Base-by-base conservation (phyloP, 2,888 invertebrate genomes). In the Tetheella fluctuosa region DNA sequence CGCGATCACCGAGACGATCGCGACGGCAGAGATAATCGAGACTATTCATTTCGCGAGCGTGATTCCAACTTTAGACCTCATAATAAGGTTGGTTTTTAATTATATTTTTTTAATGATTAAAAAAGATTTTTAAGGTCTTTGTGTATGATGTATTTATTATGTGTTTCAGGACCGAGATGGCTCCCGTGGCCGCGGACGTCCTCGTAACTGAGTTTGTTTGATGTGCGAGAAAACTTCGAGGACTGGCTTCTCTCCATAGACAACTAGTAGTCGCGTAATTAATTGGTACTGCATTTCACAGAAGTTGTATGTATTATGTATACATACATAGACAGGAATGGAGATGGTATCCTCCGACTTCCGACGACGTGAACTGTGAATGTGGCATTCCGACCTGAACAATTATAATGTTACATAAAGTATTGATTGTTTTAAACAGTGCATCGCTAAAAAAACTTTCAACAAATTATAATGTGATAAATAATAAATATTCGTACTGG, bases 171-270 rank as follows among this genome's bases (percentile, higher is more conserved):
- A 92, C 61, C 88, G 93, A 56, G 93, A 93, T 54, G 92, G 91
- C 34, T 88, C 91, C 52, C 91, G 93, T 55, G 92, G 92, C 57
- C 92, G 92, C 63, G 92, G 93, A 30, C 91, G 93, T 69, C 86
- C 85, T 69, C 91, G 93, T 72, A 92, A 92, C 78, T 91, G 84
- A 90, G 83, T 77, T 78, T 77, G 73, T 69, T 73, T 77, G 77
- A 68, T 80, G 73, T 79, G 86, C 77, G 85, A 85, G 81, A 78
- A 74, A 79, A 79, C 80, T 84, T 76, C 81, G 86, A 89, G 91
- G 91, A 88, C 90, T 90, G 85, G 89, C 92, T 93, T 92, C 93
- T 93, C 93, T 85, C 92, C 93, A 92, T 92, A 91, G 91, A 91
- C 88, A 82, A 89, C 90, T 91, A 90, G 91, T 88, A 88, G 86